These are phyloP conservation scores for Numenius phaeopus DNA, from an alignment of 2,797 vertebrate species.

Conservation along the genomic window DNA sequence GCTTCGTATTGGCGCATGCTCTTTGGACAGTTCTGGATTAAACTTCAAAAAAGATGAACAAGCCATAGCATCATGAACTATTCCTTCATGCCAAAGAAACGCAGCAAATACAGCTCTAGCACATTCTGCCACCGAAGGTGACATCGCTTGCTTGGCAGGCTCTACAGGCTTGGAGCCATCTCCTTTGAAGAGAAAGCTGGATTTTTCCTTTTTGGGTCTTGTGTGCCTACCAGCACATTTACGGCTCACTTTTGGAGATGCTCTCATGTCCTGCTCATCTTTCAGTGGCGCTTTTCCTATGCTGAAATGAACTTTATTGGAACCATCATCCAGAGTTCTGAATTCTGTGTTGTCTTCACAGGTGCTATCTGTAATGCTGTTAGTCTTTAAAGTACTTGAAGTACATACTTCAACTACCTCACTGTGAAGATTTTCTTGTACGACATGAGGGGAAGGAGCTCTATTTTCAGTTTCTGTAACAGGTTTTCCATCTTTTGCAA, in stretches of 20 bases:
- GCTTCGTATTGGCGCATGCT: constrained; percentile 94
- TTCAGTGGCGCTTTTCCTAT: constrained; percentile 97
- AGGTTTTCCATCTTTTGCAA: constrained; percentile 87
- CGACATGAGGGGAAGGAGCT: constrained; percentile 94
- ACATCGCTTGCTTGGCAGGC: constrained; percentile 98
- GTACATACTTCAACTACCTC: constrained; percentile 98
- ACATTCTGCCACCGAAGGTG: constrained; percentile 97
- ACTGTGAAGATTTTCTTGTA: constrained; percentile 97
- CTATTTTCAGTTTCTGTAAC: constrained; percentile 88
- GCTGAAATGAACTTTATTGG: constrained; percentile 97
- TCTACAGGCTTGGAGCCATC: constrained; percentile 88
- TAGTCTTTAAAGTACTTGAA: constrained; percentile 92
- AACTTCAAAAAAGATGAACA: constrained; percentile 99
- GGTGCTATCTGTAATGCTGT: constrained; percentile 84
- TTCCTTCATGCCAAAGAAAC: constrained; percentile 98
- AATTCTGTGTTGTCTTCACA: constrained; percentile 89
- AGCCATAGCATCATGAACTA: constrained; percentile 99
- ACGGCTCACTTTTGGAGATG: constrained; percentile 97
- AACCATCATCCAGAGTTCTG: constrained; percentile 86
- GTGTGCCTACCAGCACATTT: constrained; percentile 92
- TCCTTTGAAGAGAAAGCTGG: constrained; percentile 92
- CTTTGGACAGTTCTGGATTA: constrained; percentile 97
- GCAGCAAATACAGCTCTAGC: constrained; percentile 95
- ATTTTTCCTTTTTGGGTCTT: constrained; percentile 97
- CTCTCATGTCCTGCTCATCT: constrained; percentile 93